Evolutionary conservation across 2,888 invertebrate genomes (phyloP), one percentile per base, ranked within the genome.

Genomic region (Sminthurinus aureus): DNA sequence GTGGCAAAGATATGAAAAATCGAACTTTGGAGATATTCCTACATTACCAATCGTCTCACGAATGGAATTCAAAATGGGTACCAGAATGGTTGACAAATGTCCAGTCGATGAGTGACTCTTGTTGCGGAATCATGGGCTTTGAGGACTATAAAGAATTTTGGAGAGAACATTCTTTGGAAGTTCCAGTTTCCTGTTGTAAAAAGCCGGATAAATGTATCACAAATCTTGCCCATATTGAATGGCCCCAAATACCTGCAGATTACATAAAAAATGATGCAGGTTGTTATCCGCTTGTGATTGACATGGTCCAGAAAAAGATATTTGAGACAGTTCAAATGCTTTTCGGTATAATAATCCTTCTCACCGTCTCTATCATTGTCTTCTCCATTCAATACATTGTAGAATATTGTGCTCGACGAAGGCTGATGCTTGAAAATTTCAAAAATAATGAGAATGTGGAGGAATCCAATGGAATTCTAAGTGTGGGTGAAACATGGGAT

Each of bases 181-280:
- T 81, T 8, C 73, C 80, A 12, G 13, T 12, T 12, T 81, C 80
- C 6, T 81, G 80, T 73, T 81, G 80, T 24, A n/a, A 51, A 24
- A 52, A n/a, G 0, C 52, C 51, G 15, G 51, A 73, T 24, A 24
- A 15, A 15, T 81, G 80, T 24, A 73, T 81, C 20, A 24, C 73
- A 15, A 69, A 81, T 58, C 58, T 81, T 22, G 52, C 52, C 2
- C 18, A 22, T 15, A 81, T 81, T 52, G 73, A 73, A 24, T 81
- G 80, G 80, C 80, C 80, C 6, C 51, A 81, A 22, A 81, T 69
- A 24, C 73, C 80, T 12, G 18, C 58, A 8, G 73, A 81, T 22
- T 81, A 81, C 24, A 81, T 81, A 24, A 81, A 81, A 24, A 81
- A 81, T 58, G 80, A 81, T 58, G 80, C 73, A 73, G 80, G 80